These are phyloP conservation scores for Poeciliopsis turneri DNA, from an alignment of 2,797 vertebrate genomes.

Conservation along the genomic window DNA sequence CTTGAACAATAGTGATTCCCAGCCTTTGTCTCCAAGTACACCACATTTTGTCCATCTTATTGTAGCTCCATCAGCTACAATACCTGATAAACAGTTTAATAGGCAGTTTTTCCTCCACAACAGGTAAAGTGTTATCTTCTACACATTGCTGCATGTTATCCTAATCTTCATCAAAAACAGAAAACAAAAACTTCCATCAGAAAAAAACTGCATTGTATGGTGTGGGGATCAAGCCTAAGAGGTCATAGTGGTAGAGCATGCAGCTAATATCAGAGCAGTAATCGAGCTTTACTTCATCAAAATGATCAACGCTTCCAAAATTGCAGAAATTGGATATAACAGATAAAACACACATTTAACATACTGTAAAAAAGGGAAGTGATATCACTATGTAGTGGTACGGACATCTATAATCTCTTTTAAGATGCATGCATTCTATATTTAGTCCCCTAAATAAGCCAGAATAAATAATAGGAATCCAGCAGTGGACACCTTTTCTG, in stretches of 20 bases:
- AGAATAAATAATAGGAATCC: slow-evolving; percentile 56
- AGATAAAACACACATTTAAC: not conserved
- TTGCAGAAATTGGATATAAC: slow-evolving; percentile 6
- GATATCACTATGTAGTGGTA: slow-evolving; percentile 1
- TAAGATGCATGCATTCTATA: slow-evolving; percentile 12
- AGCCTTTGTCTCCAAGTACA: not conserved
- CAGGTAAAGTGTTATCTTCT: not conserved
- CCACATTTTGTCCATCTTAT: not conserved
- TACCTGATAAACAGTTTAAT: not conserved
- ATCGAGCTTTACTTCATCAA: slow-evolving; percentile 9
- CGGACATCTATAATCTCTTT: slow-evolving; percentile 20
- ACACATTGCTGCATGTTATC: not conserved
- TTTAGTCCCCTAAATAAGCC: slow-evolving; percentile 38
- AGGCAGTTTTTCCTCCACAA: not conserved
- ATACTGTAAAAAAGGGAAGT: slow-evolving; percentile 1
- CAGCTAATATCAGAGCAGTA: not conserved
- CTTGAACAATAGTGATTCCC: not conserved
- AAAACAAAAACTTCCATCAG: too few relatives aligned
- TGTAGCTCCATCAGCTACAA: not conserved
- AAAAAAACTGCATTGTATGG: not conserved
- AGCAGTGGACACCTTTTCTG: slow-evolving; percentile 59
- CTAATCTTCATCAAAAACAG: not conserved
- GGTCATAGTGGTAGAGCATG: not conserved
- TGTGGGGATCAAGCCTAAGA: not conserved
- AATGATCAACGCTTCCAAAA: slow-evolving; percentile 39